Evolutionary conservation across 2,888 invertebrate genomes (phyloP), one percentile per base, ranked within the genome.

Genomic region (Psylliodes chrysocephalus): DNA sequence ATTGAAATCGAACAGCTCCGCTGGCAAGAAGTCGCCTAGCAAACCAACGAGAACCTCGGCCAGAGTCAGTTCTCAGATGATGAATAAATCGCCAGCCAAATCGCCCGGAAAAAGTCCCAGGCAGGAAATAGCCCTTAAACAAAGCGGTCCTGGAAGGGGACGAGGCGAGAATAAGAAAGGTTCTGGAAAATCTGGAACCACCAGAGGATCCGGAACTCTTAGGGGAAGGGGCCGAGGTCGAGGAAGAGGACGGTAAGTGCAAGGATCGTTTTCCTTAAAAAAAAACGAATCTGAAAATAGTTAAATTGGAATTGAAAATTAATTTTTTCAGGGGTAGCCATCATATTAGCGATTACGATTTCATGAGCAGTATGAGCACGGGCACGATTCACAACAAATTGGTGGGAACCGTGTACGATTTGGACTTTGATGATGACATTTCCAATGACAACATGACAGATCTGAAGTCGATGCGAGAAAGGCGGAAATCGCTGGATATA

Each of bases 401-500:
- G 33, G 90, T 90, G 5, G 94, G 95, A 6, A 95, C 95, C 1
- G 95, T 95, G 1, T 95, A 94, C 75, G 95, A 92, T 79, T 88
- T 92, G 70, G 90, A 94, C 79, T 92, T 92, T 69, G 91, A 94
- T 68, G 94, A 94, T 74, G 94, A 94, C 78, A 89, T 92, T 63
- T 87, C 89, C 6, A 89, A 87, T 70, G 91, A 91, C 65, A 89
- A 90, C 12, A 85, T 86, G 77, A 89, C 92, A 56, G 90, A 90
- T 75, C 82, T 94, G 8, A 89, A 93, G 74, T 89, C 93, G 7
- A 87, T 94, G 83, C 85, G 94, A 28, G 94, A 94, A 75, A 85
- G 90, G 64, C 85, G 93, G 55, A 90, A 91, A 73, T 93, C 93
- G 0, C 86, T 90, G 8, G 92, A 93, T 75, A 76, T 88, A 10